phyloP scores from a whole-genome alignment of 53 echinoderm and acorn worm genomes.

The Astropecten irregularis region DNA sequence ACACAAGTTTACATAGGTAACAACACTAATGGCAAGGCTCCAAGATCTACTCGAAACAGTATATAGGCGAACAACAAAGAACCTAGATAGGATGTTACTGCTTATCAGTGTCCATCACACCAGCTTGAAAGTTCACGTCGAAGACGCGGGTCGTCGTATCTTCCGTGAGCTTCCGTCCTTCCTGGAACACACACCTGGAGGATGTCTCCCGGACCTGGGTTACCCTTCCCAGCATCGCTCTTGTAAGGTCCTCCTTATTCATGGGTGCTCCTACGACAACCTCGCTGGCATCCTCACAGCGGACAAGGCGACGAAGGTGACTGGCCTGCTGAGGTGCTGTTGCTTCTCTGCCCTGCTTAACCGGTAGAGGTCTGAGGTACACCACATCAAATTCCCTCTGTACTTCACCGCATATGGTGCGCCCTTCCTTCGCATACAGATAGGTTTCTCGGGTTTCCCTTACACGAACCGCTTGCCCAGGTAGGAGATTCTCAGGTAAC shows the following conservation, averaged over 20 bases:
- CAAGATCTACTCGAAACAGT: no score
- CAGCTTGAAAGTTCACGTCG: background rate
- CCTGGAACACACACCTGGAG: constrained; percentile 3
- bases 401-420: constrained; percentile 8
- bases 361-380: background rate
- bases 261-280: background rate
- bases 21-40: no score
- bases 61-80: no score
- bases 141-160: background rate
- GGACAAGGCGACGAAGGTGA: background rate
- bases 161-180: background rate
- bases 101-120: no score
- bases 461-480: background rate
- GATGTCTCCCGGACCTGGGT: constrained; percentile 8
- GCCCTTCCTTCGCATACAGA: constrained; percentile 4
- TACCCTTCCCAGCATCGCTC: background rate
- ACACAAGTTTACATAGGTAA: no score
- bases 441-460: constrained; percentile 11
- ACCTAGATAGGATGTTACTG: no score
- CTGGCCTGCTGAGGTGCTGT: background rate
- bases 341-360: background rate
- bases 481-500: constrained; percentile 6
- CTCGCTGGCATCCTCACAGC: background rate
- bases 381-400: background rate
- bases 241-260: background rate